A percentile compares a stretch with the other conserved stretches of the same genome.
These are phyloP conservation scores for Prenolepis imparis DNA, from an alignment of 2,888 invertebrate genomes.

Conservation along the genomic window DNA sequence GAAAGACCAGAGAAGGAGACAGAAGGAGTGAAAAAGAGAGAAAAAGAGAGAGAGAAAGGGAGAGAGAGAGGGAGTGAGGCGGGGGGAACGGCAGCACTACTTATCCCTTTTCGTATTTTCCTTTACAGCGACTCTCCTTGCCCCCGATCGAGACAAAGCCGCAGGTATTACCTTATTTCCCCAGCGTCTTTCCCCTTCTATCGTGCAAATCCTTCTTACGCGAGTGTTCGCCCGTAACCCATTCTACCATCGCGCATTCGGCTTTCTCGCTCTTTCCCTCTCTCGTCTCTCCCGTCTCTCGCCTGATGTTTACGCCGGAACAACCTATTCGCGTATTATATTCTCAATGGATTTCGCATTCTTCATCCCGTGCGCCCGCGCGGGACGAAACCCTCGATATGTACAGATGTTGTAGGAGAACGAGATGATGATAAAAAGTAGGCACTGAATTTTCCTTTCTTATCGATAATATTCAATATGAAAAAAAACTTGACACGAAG, in stretches of 20 bases:
- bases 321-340: conserved; percentile 51
- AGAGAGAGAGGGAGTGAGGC: conserved; percentile 5
- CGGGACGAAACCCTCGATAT: conserved; percentile 2
- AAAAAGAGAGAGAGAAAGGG: background rate
- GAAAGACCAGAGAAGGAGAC: conserved; percentile 32
- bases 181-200: conserved; percentile 78
- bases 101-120: conserved; percentile 65
- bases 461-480: background rate
- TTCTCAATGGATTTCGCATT: conserved; percentile 55
- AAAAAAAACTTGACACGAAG: background rate
- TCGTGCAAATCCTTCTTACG: conserved; percentile 80
- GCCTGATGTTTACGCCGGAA: conserved; percentile 40
- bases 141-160: conserved; percentile 82
- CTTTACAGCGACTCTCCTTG: conserved; percentile 68
- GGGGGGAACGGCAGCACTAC: conserved; percentile 59
- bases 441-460: background rate
- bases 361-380: background rate
- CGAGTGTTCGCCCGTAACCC: conserved; percentile 65
- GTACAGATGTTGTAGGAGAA: background rate
- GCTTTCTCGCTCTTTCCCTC: conserved; percentile 47
- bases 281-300: conserved; percentile 30
- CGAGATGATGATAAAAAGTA: background rate
- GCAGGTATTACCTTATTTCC: conserved; percentile 83
- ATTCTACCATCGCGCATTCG: conserved; percentile 55
- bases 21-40: background rate